A percentile compares a stretch with the other conserved stretches of the same genome.
Evolutionary conservation across 2,113 vertebrate genomes (phyloP).

Genomic region (Emydura subglobosa): DNA sequence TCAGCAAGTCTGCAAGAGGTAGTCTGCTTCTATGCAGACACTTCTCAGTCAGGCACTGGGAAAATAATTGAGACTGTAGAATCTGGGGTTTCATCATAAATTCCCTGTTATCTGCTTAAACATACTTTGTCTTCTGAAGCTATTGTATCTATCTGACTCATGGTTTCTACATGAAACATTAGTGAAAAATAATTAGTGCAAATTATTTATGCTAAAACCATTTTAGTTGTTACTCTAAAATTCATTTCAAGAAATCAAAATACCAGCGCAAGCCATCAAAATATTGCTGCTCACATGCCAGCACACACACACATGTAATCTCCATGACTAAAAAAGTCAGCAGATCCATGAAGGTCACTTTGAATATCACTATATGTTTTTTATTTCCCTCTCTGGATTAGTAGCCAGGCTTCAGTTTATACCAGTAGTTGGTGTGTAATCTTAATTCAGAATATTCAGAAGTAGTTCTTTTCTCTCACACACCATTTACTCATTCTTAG

Average conservation of each 20-base stretch:
- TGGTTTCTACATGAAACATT: neutral
- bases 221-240: neutral
- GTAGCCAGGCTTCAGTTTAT: neutral
- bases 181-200: neutral
- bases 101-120: neutral
- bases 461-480: neutral
- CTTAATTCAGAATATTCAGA: neutral
- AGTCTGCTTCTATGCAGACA: neutral
- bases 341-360: neutral
- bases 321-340: neutral
- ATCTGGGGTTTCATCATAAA: neutral
- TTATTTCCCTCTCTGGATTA: neutral
- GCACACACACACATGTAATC: neutral
- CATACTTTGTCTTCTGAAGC: neutral
- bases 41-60: slow-evolving; percentile 10
- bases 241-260: neutral
- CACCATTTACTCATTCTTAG: neutral
- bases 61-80: slow-evolving; percentile 7
- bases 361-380: neutral
- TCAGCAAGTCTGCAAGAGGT: neutral
- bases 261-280: neutral
- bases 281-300: neutral
- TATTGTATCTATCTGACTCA: neutral
- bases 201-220: neutral
- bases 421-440: neutral